These are phyloP conservation scores for Eucera pruinosa DNA, from an alignment of 2,888 invertebrate genomes.

Conservation along the genomic window DNA sequence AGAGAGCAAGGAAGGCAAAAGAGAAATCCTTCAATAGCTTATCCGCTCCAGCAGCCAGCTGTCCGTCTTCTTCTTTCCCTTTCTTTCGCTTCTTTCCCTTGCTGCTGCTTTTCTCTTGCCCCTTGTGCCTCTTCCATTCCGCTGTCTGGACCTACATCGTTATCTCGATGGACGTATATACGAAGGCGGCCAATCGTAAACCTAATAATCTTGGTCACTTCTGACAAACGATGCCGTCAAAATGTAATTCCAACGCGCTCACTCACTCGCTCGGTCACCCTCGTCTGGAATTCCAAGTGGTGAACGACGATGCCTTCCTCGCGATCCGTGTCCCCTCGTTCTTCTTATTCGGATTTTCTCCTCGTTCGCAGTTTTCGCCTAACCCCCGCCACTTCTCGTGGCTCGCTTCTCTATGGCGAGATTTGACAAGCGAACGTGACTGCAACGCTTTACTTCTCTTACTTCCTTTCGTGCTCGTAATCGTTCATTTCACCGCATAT, in stretches of 20 bases:
- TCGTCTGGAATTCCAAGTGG: conserved; percentile 77
- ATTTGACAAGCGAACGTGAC: conserved; percentile 79
- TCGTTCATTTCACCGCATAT: neutral
- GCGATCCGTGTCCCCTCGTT: conserved; percentile 35
- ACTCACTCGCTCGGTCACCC: conserved; percentile 48
- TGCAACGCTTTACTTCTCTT: conserved; percentile 25
- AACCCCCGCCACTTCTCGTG: conserved; percentile 15
- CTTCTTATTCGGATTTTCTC: conserved; percentile 69
- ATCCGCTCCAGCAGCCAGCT: conserved; percentile 73
- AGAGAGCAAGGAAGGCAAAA: conserved; percentile 59
- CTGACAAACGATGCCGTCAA: conserved; percentile 83
- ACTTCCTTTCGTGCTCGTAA: conserved; percentile 1
- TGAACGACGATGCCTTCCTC: conserved; percentile 58
- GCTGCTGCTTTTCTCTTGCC: conserved; percentile 28
- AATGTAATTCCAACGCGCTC: conserved; percentile 79
- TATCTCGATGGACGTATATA: conserved; percentile 74
- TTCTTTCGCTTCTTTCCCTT: conserved; percentile 37
- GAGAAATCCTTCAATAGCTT: conserved; percentile 75
- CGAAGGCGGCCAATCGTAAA: conserved; percentile 80
- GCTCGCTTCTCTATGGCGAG: conserved; percentile 59
- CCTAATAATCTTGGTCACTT: conserved; percentile 82
- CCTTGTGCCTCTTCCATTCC: conserved; percentile 26
- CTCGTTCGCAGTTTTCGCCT: conserved; percentile 67
- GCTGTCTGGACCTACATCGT: conserved; percentile 54
- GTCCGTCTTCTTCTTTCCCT: conserved; percentile 43